Evolutionary conservation across 2,113 vertebrate genomes (phyloP).

Genomic region (Donacobius atricapilla): DNA sequence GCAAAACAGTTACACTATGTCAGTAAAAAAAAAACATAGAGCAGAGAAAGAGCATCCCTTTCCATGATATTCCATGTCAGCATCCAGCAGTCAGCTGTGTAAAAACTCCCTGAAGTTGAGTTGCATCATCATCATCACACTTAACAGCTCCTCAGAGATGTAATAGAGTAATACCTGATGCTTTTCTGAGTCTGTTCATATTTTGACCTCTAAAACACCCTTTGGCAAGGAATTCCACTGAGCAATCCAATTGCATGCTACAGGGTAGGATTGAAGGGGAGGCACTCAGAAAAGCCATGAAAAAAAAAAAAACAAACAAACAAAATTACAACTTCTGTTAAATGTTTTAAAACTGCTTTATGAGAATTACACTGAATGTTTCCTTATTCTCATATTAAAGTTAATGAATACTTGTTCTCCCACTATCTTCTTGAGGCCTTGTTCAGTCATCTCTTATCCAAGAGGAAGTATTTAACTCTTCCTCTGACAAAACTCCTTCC

Average conservation of each 20-base stretch:
- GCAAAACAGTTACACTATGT: not conserved
- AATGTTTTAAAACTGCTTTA: not conserved
- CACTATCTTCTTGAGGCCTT: not conserved
- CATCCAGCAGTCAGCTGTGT: not conserved
- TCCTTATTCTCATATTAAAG: not conserved
- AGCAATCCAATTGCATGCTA: not conserved
- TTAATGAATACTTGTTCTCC: not conserved
- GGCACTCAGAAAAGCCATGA: not conserved
- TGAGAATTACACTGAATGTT: not conserved
- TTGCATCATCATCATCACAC: not conserved
- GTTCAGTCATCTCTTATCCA: not conserved
- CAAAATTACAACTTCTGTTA: not conserved
- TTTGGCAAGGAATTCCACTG: not conserved
- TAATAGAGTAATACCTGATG: not conserved
- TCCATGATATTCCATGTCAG: not conserved
- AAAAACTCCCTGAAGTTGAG: not conserved
- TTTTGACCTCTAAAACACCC: not conserved
- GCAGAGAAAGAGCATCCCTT: not conserved
- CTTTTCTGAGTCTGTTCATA: not conserved
- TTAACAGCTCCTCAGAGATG: not conserved
- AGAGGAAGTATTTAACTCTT: not conserved
- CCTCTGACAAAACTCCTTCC: not conserved
- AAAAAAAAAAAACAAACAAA: not conserved
- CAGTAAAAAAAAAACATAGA: not conserved
- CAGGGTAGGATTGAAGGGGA: no score